These are phyloP conservation scores for Hemiprocne comata DNA, from an alignment of 2,113 vertebrate species.

Conservation along the genomic window DNA sequence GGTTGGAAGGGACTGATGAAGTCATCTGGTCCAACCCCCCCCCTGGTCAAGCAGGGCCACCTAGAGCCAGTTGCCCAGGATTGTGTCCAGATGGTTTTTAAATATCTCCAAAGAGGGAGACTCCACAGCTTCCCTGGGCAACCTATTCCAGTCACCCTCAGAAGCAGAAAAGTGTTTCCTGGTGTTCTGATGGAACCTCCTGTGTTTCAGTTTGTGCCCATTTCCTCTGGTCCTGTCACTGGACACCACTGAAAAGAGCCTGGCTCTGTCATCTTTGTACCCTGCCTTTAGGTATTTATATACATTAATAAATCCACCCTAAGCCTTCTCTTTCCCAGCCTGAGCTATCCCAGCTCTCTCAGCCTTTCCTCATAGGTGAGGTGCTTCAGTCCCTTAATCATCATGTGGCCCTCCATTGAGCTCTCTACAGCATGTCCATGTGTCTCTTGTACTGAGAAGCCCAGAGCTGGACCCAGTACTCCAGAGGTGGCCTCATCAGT, in stretches of 20 bases:
- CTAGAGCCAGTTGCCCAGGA: not conserved
- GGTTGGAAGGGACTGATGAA: not conserved
- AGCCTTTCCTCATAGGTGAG: not conserved
- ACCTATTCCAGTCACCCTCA: not conserved
- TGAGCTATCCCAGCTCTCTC: not conserved
- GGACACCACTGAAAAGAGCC: not conserved
- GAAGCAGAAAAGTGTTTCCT: not conserved
- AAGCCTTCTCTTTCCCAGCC: not conserved
- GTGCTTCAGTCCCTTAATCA: not conserved
- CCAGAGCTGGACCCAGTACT: not conserved
- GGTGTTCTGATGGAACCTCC: not conserved
- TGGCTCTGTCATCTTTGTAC: not conserved
- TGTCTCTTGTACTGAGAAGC: not conserved
- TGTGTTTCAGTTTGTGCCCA: not conserved
- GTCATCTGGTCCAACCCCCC: not conserved
- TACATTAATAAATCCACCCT: no score
- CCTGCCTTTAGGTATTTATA: not conserved
- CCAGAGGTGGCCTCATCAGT: not conserved
- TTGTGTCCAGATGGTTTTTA: rapidly evolving
- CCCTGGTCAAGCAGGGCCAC: not conserved
- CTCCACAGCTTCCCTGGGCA: not conserved
- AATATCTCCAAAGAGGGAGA: not conserved
- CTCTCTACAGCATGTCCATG: not conserved
- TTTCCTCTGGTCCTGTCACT: not conserved
- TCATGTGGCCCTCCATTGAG: not conserved